These are phyloP conservation scores for Microtus montanus DNA, from an alignment of 2,113 vertebrate genomes.

Conservation along the genomic window DNA sequence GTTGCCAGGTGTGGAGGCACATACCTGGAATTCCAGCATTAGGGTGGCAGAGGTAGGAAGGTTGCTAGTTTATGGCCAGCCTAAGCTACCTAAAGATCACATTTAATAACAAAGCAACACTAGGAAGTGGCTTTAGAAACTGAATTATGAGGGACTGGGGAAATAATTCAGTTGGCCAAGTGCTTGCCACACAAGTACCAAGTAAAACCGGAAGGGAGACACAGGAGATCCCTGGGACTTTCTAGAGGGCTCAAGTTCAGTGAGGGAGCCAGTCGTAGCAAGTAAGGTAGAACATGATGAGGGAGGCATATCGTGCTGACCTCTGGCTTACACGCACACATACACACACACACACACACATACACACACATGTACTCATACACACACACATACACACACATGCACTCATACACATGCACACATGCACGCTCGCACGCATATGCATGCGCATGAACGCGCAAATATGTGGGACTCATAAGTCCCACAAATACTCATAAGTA, in stretches of 20 bases:
- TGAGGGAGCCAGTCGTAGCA: background rate
- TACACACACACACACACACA: no score
- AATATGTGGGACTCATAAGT: no score
- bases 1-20: background rate
- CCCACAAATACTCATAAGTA: background rate
- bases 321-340: background rate
- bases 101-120: background rate
- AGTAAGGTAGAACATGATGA: background rate
- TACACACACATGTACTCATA: fast-evolving
- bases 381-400: no score
- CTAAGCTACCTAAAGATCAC: background rate
- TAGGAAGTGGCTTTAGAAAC: background rate
- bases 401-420: no score
- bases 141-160: background rate
- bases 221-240: background rate
- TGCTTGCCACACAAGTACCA: background rate
- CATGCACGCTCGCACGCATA: fast-evolving
- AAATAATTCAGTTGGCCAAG: background rate
- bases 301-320: background rate
- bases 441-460: background rate
- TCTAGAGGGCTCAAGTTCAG: background rate
- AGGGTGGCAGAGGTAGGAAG: background rate
- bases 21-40: background rate
- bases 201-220: background rate
- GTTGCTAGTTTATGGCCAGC: background rate